phyloP scores from a whole-genome alignment of 2,888 invertebrate genomes.

The Phorcus lineatus region DNA sequence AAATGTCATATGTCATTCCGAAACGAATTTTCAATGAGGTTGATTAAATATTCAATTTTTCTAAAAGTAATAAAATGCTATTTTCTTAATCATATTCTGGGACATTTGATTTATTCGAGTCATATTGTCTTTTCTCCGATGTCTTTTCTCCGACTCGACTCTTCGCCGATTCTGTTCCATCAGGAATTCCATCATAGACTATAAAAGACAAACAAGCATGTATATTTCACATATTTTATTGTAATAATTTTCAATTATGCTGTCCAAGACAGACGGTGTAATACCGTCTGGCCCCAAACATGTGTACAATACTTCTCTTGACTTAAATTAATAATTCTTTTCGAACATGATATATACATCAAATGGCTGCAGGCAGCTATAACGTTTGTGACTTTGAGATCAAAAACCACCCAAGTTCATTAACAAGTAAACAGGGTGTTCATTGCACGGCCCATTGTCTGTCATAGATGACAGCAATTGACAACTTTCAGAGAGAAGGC shows the following conservation, averaged over 20 bases:
- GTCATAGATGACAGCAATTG: background rate
- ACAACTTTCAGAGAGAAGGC: background rate
- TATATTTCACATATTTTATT: slow-evolving; percentile 7
- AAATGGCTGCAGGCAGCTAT: background rate
- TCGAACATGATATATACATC: slow-evolving; percentile 4
- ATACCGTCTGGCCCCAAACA: no score
- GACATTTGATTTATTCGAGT: no score
- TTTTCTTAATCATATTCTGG: no score
- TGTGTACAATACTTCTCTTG: background rate
- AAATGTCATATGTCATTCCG: no score
- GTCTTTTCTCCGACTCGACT: no score
- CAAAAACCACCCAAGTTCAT: slow-evolving; percentile 9
- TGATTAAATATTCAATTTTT: no score
- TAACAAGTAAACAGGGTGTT: background rate
- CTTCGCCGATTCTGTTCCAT: no score
- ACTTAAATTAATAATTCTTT: background rate
- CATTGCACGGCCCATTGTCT: slow-evolving; percentile 1
- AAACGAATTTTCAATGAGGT: no score
- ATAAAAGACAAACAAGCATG: background rate
- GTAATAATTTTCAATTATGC: background rate
- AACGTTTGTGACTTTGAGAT: background rate
- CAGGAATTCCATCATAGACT: no score
- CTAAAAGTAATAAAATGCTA: no score
- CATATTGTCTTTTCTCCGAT: no score
- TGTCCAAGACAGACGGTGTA: background rate